Evolutionary conservation across 2,888 invertebrate species (phyloP), one percentile per base, ranked within the genome.

Genomic region (Phyllotreta striolata): DNA sequence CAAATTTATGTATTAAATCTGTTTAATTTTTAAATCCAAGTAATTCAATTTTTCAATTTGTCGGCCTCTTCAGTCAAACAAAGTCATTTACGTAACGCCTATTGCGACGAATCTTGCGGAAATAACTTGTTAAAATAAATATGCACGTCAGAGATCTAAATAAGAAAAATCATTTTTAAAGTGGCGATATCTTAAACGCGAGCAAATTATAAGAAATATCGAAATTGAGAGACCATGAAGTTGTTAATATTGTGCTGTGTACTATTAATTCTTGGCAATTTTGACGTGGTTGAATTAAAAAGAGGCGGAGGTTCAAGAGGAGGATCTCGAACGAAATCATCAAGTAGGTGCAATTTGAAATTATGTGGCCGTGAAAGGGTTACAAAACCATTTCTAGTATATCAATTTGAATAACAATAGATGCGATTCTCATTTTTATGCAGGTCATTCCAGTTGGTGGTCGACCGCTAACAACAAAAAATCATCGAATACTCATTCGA

Each of bases 401-500:
- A 41, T 1, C 6, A 8, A 24, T 10, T n/a, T n/a, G n/a, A n/a
- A n/a, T n/a, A n/a, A n/a, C n/a, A 8, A 12, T 1, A 43, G 10
- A 38, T 47, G 49, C 43, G 13, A 1, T 9, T 1, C 35, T 58
- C 7, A 43, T 58, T 64, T 41, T 52, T 46, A 49, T 38, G 7
- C 14, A 61, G 62, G 66, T 49, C 63, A 66, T 24, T 60, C 62
- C 8, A 49, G 68, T 38, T 66, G 55, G 63, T 68, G 66, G 38
- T 72, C 70, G 67, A 66, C 43, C 8, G 60, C 66, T 1, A 71
- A 51, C 9, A 68, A 62, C 1, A 67, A 64, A 38, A 65, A 58
- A 24, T 66, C 66, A 10, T 66, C 64, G 55, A 13, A 47, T 38
- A 43, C 40, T 46, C 9, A 62, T 35, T n/a, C 60, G 62, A 7